A percentile compares a stretch with the other conserved stretches of the same genome.
Evolutionary conservation across 2,113 vertebrate species (phyloP).

Genomic region (Pelmatolapia mariae): DNA sequence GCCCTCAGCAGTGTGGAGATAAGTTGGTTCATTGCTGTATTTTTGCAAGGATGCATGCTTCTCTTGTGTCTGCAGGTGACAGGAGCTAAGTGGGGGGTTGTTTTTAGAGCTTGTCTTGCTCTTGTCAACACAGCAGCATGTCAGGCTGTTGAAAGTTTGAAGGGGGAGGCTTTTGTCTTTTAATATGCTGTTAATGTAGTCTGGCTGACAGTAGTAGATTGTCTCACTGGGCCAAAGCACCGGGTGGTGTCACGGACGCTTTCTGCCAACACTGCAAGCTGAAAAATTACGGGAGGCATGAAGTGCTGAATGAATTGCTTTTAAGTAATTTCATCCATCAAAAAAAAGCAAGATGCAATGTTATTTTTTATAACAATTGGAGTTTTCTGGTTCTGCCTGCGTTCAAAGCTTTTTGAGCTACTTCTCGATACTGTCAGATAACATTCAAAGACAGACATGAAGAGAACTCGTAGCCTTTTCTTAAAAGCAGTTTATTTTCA

Average conservation of each 20-base stretch:
- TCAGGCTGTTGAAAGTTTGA: neutral
- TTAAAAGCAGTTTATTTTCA: neutral
- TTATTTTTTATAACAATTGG: neutral
- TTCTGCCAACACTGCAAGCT: neutral
- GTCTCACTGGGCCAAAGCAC: neutral
- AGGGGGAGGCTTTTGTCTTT: neutral
- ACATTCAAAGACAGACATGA: neutral
- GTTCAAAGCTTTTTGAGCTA: neutral
- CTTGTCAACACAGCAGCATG: neutral
- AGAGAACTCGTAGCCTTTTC: neutral
- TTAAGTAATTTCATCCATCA: neutral
- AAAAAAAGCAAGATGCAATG: neutral
- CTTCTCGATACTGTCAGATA: neutral
- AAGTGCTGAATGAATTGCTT: neutral
- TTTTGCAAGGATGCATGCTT: neutral
- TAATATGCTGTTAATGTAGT: conserved; percentile 6
- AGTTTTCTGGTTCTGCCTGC: neutral
- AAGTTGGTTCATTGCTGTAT: neutral
- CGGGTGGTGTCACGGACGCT: neutral
- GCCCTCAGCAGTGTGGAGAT: neutral
- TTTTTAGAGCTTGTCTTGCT: neutral
- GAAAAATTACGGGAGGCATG: neutral
- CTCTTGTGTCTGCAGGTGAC: neutral
- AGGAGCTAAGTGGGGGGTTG: neutral
- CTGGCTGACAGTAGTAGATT: neutral